phyloP scores from a whole-genome alignment of 2,888 invertebrate genomes.

The Strigamia maritima region DNA sequence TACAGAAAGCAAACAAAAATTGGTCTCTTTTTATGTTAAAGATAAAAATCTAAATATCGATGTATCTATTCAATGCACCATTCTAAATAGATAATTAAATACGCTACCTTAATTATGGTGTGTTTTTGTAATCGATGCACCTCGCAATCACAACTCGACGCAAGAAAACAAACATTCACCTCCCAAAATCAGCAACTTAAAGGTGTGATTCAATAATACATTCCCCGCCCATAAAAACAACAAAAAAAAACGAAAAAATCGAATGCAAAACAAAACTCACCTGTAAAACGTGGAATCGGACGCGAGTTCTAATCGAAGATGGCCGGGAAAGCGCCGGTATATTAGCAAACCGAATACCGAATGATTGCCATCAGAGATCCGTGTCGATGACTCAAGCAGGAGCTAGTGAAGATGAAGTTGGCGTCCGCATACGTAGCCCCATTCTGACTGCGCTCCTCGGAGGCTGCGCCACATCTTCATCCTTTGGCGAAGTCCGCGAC shows the following conservation, averaged over 20 bases:
- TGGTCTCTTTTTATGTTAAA: background rate
- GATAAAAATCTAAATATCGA: background rate
- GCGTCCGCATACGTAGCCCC: constrained; percentile 26
- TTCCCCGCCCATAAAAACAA: too few species aligned
- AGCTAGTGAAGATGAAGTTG: constrained; percentile 21
- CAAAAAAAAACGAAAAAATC: background rate
- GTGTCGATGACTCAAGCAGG: constrained; percentile 1
- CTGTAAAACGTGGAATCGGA: background rate
- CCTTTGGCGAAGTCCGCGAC: background rate
- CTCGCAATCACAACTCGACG: background rate
- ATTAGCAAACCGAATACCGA: constrained; percentile 3
- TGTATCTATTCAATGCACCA: background rate
- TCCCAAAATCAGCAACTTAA: background rate
- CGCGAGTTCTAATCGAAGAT: background rate
- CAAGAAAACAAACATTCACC: background rate
- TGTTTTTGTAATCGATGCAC: constrained; percentile 5
- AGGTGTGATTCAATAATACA: too few species aligned
- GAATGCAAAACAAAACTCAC: too few species aligned
- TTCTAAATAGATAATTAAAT: background rate
- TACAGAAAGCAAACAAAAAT: background rate
- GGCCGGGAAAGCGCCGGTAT: background rate
- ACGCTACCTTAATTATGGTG: background rate
- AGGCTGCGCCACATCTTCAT: constrained; percentile 25
- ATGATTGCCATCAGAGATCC: constrained; percentile 1
- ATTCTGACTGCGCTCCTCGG: constrained; percentile 25